These are phyloP conservation scores for Odontocolon sp. DNA, from an alignment of 2,888 invertebrate species.

Conservation along the genomic window DNA sequence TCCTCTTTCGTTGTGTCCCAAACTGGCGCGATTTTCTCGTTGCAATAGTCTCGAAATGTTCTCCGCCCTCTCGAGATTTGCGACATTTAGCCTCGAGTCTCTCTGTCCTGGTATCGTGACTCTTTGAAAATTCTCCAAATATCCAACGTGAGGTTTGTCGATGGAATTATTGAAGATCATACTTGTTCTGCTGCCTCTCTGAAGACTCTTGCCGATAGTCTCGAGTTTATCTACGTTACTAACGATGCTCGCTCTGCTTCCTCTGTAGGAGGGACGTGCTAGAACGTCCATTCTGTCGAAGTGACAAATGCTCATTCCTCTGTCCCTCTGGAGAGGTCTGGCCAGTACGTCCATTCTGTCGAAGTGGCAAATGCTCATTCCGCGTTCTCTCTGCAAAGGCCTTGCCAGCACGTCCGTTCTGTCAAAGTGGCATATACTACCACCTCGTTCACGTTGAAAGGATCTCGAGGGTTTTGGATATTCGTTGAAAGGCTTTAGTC, in stretches of 20 bases:
- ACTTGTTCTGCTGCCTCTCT: conserved; percentile 64
- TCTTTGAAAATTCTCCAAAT: conserved; percentile 40
- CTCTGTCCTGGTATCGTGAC: not conserved
- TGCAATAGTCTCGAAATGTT: conserved; percentile 56
- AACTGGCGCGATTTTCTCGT: conserved; percentile 56
- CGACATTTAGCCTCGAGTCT: conserved; percentile 57
- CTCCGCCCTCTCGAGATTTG: conserved; percentile 63
- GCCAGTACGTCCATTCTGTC: conserved; percentile 68
- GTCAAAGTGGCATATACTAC: conserved; percentile 73
- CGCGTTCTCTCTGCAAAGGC: conserved; percentile 70
- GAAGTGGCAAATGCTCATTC: conserved; percentile 72
- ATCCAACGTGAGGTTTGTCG: conserved; percentile 36
- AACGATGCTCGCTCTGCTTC: conserved; percentile 68
- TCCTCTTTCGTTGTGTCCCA: conserved; percentile 47
- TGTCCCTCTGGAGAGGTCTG: conserved; percentile 66
- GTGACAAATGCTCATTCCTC: conserved; percentile 71
- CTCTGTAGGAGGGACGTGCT: conserved; percentile 54
- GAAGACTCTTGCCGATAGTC: conserved; percentile 47
- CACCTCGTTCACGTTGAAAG: conserved; percentile 69
- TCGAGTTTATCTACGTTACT: conserved; percentile 69
- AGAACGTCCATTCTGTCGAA: conserved; percentile 70
- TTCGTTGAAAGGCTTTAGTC: conserved; percentile 58
- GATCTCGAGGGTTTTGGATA: conserved; percentile 61
- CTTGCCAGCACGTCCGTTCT: conserved; percentile 69
- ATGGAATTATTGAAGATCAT: conserved; percentile 48